Base-by-base conservation (phyloP, 2,797 vertebrate species). In the Gobionotothen gibberifrons region DNA sequence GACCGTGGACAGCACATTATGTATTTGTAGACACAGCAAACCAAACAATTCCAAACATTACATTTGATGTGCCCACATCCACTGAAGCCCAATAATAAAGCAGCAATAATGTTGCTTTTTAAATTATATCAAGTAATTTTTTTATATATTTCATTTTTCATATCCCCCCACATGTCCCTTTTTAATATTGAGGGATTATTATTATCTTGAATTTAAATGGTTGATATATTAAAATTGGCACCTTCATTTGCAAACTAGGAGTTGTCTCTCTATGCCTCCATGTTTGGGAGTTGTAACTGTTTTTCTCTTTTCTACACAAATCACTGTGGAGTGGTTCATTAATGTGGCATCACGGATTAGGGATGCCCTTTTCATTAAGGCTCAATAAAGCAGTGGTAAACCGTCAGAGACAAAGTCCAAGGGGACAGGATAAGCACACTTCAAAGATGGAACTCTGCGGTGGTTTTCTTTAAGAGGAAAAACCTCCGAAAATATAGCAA, bases 321-420 rank as follows among this genome's bases (percentile, higher is more conserved):
- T 65, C 40, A 71, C 62, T 48, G 54, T 43, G 19, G 68, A 68
- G 54, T 19, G 44, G 39, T 78, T 77, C 62, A 68, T 77, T 84
- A 64, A 58, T 56, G 54, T 42, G 46, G 22, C 74, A 80, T 66
- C 67, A 51, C 54, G 76, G 39, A 67, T 62, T 60, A 64, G 32
- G 69, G 48, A 22, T 63, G 9, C 59, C 57, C 40, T 42, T 54
- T 52, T 77, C 53, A 67, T 77, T 58, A 72, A 42, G 36, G 62
- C 43, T 68, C 19, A 53, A 74, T 68, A 75, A 49, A 62, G 47
- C 42, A 44, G 43, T 8, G 43, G n/a, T 48, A 60, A 64, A 60
- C 55, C 36, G 22, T 44, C 42, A 47, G 49, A 60, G 62, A 53
- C n/a, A 53, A 21, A 51, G 58, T 55, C 54, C 54, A 48, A 22